Conservation (phyloP, 2,113 vertebrate genomes). For the Ctenomys sociabilis region DNA sequence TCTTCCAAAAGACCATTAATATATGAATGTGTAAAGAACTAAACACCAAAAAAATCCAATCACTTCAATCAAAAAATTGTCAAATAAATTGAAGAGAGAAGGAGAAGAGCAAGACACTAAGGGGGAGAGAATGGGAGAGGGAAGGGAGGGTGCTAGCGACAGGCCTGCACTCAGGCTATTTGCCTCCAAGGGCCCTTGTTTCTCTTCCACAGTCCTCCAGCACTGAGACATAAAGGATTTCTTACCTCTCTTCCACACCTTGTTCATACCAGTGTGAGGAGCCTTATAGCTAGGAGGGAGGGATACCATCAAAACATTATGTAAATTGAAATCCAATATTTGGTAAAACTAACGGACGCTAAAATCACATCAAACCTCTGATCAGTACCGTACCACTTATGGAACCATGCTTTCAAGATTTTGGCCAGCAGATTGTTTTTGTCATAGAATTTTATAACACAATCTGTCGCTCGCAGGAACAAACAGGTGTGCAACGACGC, state of each 20-base stretch:
- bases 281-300: not conserved
- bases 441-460: conserved; percentile 23
- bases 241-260: too few relatives aligned
- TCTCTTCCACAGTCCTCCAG: too few relatives aligned
- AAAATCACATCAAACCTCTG: not conserved
- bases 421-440: not conserved
- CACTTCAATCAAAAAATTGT: not conserved
- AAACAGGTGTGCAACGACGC: not conserved
- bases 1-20: not conserved
- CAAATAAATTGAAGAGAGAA: not conserved
- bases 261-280: too few relatives aligned
- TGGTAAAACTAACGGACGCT: not conserved
- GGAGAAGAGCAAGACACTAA: not conserved
- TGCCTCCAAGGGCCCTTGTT: too few relatives aligned
- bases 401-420: not conserved
- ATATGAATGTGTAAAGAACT: not conserved
- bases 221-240: too few relatives aligned
- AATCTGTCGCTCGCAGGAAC: not conserved
- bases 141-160: too few relatives aligned
- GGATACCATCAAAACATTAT: not conserved
- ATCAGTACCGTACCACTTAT: not conserved
- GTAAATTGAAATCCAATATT: not conserved
- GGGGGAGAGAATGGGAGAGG: not conserved
- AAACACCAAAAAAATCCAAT: not conserved
- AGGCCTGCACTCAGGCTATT: too few relatives aligned